A percentile compares a stretch with the other conserved stretches of the same genome.
These are phyloP conservation scores for Macrobrachium nipponense DNA, from an alignment of 1,140 invertebrate genomes.

Conservation along the genomic window DNA sequence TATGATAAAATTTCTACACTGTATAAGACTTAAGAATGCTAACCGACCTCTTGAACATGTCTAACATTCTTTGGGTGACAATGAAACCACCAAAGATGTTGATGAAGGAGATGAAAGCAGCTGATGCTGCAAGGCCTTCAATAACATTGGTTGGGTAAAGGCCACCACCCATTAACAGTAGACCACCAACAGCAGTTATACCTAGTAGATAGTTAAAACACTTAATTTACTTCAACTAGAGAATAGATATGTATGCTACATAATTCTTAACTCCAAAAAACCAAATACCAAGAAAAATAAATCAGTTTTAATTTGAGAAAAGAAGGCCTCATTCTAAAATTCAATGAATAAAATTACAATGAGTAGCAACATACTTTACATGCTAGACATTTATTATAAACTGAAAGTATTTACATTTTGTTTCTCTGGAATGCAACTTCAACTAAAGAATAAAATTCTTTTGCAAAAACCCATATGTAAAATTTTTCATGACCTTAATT, in stretches of 20 bases:
- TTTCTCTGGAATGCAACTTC: no score
- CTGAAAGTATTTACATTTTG: no score
- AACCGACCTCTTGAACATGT: slow-evolving; percentile 87
- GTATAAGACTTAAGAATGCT: background rate
- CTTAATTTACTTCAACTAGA: background rate
- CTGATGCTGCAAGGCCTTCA: slow-evolving; percentile 80
- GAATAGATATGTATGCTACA: background rate
- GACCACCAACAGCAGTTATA: slow-evolving; percentile 88
- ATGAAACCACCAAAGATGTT: slow-evolving; percentile 93
- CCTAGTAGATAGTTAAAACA: slow-evolving; percentile 73
- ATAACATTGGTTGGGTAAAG: slow-evolving; percentile 79
- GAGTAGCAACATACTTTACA: no score
- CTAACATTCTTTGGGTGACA: slow-evolving; percentile 84
- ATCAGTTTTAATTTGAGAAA: no score
- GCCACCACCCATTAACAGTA: slow-evolving; percentile 85
- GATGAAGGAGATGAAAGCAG: slow-evolving; percentile 89
- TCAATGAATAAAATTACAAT: no score
- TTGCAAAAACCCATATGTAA: no score
- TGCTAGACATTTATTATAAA: no score
- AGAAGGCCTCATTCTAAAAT: no score
- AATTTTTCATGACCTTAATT: no score
- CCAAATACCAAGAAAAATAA: no score
- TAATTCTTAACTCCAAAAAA: background rate
- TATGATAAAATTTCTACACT: background rate
- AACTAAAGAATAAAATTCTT: no score